Percentiles rank a stretch among this genome's conserved stretches.
Evolutionary conservation across 2,888 invertebrate genomes (phyloP).

Genomic region (Siphonodentalium dalli): DNA sequence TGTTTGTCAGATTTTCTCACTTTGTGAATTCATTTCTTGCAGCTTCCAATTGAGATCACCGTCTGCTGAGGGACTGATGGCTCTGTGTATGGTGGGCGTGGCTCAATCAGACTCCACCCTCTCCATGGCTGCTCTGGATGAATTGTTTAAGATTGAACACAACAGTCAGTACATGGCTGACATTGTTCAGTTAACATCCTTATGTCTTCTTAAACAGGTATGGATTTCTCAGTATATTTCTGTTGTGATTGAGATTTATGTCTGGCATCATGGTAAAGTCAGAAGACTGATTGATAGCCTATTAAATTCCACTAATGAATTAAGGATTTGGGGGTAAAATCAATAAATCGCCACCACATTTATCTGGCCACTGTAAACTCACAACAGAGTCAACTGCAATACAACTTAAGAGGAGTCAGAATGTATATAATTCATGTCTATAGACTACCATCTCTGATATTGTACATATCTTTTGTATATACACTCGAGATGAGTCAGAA

Average conservation of each 20-base stretch:
- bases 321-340: too few relatives aligned
- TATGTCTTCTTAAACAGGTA: conserved; percentile 68
- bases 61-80: conserved; percentile 78
- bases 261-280: background rate
- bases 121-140: conserved; percentile 76
- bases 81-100: conserved; percentile 81
- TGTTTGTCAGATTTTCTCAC: too few relatives aligned
- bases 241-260: background rate
- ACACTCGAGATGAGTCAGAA: too few relatives aligned
- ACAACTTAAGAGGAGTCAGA: too few relatives aligned
- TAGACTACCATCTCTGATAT: too few relatives aligned
- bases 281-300: background rate
- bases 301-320: too few relatives aligned
- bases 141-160: conserved; percentile 67
- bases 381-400: too few relatives aligned
- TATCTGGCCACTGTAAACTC: too few relatives aligned
- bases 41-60: conserved; percentile 69
- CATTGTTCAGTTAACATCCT: conserved; percentile 74
- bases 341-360: too few relatives aligned
- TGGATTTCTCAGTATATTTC: background rate
- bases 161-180: conserved; percentile 71
- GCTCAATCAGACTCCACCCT: conserved; percentile 78
- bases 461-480: too few relatives aligned
- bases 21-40: too few relatives aligned
- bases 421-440: too few relatives aligned